phyloP scores from a whole-genome alignment of 2,113 vertebrate genomes.

The Campylorhamphus procurvoides region DNA sequence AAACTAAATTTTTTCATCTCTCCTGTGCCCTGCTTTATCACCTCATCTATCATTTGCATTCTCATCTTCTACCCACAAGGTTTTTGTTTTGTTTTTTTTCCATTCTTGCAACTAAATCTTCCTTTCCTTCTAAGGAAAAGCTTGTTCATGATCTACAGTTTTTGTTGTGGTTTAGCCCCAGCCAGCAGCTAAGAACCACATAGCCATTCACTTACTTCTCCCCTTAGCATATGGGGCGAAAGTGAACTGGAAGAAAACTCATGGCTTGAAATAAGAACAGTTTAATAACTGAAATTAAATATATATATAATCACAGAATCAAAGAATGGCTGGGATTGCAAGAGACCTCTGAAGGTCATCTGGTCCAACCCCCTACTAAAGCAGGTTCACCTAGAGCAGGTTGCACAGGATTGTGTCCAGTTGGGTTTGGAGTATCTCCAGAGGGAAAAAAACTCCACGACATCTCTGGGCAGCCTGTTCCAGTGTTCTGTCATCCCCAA shows the following conservation, averaged over 20 bases:
- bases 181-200: not conserved
- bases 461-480: too few relatives aligned
- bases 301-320: not conserved
- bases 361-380: too few relatives aligned
- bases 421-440: not conserved
- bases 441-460: not conserved
- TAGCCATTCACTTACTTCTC: rapidly evolving
- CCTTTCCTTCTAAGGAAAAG: not conserved
- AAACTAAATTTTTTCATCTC: not conserved
- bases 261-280: not conserved
- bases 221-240: not conserved
- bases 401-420: not conserved
- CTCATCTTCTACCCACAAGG: not conserved
- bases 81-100: not conserved
- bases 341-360: not conserved
- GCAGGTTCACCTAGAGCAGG: not conserved
- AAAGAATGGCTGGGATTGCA: not conserved
- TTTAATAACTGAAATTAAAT: not conserved
- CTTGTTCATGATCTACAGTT: not conserved
- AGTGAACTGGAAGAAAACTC: not conserved
- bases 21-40: not conserved
- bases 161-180: not conserved
- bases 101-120: not conserved
- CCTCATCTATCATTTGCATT: not conserved
- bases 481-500: too few relatives aligned